Evolutionary conservation across 1,140 invertebrate genomes (phyloP).

Genomic region (Thaumatotibia leucotreta): DNA sequence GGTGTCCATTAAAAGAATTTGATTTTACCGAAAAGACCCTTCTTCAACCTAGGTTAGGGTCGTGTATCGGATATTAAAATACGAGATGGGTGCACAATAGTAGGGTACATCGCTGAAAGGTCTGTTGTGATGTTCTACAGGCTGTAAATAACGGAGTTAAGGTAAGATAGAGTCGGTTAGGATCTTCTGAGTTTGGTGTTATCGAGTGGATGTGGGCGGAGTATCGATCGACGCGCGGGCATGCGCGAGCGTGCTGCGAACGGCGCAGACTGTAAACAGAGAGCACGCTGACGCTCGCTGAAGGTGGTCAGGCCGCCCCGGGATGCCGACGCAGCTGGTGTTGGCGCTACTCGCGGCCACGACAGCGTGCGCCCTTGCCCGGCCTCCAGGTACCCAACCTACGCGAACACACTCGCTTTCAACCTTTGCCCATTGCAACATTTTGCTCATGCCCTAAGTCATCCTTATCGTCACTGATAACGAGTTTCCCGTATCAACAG

Average conservation of each 20-base stretch:
- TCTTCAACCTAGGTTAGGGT: neutral
- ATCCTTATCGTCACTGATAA: constrained; percentile 21
- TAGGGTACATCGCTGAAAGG: neutral
- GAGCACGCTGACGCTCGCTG: constrained; percentile 24
- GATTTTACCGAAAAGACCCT: neutral
- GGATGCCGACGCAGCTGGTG: constrained; percentile 45
- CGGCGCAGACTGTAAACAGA: constrained; percentile 44
- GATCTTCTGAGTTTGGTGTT: neutral
- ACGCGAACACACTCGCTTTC: neutral
- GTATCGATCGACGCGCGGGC: constrained; percentile 59
- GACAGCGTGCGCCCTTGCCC: constrained; percentile 40
- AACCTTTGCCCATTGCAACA: neutral
- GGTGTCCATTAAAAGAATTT: neutral
- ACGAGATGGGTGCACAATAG: neutral
- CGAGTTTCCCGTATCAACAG: constrained; percentile 19
- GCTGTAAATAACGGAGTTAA: neutral
- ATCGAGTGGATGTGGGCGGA: constrained; percentile 48
- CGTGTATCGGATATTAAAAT: neutral
- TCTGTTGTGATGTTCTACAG: neutral
- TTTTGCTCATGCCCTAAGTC: neutral
- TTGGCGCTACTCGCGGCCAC: constrained; percentile 29
- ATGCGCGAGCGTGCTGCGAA: constrained; percentile 33
- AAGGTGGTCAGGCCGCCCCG: constrained; percentile 17
- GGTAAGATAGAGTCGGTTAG: neutral
- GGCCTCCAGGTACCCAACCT: constrained; percentile 41